phyloP scores from a whole-genome alignment of 2,888 invertebrate genomes.

The Athalia cordata region DNA sequence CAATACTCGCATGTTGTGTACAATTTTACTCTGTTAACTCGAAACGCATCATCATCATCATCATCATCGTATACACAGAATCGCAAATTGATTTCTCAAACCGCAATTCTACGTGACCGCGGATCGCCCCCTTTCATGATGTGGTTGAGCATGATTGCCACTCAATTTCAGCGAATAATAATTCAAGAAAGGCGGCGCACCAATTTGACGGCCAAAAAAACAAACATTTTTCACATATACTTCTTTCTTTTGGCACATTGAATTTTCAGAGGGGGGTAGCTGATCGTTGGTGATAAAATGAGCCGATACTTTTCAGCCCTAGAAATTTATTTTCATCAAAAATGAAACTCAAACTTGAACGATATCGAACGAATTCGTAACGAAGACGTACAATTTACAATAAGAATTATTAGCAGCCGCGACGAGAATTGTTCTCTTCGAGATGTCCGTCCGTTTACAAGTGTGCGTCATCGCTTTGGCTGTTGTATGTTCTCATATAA shows the following conservation, averaged over 20 bases:
- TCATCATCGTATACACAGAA: not conserved
- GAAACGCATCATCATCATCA: not conserved
- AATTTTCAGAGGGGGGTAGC: too few relatives aligned
- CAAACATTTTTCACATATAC: too few relatives aligned
- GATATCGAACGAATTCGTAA: too few relatives aligned
- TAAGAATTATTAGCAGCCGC: constrained; percentile 69
- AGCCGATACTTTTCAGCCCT: too few relatives aligned
- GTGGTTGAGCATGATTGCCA: not conserved
- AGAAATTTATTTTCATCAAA: too few relatives aligned
- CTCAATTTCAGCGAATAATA: not conserved
- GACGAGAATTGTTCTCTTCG: constrained; percentile 23
- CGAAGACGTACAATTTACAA: constrained; percentile 68
- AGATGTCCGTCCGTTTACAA: constrained; percentile 44
- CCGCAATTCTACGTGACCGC: not conserved
- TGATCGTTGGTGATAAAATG: too few relatives aligned
- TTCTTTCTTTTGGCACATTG: too few relatives aligned
- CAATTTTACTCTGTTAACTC: not conserved
- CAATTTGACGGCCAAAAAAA: too few relatives aligned
- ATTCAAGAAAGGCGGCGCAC: too few relatives aligned
- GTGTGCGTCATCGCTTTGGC: constrained; percentile 48
- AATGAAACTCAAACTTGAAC: too few relatives aligned
- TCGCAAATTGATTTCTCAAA: constrained; percentile 20
- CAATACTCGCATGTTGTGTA: too few relatives aligned
- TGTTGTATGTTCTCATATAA: not conserved
- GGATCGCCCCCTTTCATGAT: not conserved